Evolutionary conservation across 2,113 vertebrate species (phyloP).

Genomic region (Protobothrops flavoviridis): DNA sequence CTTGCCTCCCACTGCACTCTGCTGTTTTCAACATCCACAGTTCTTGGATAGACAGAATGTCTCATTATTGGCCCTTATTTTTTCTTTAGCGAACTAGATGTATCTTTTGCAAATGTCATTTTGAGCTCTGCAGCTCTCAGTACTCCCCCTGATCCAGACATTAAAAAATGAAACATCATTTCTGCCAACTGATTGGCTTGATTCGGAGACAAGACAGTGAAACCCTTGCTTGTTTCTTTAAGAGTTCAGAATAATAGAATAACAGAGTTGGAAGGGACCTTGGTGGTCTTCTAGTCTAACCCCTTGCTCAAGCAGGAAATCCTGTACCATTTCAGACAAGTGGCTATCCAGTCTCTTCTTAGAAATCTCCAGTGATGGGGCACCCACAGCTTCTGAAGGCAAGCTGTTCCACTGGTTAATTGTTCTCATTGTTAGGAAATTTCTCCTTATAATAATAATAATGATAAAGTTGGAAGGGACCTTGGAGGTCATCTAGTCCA

Average conservation of each 20-base stretch:
- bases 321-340: too few species aligned
- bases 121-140: constrained; percentile 39
- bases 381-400: too few species aligned
- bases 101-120: constrained; percentile 39
- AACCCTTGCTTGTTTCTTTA: neutral
- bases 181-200: neutral
- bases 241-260: neutral
- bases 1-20: neutral
- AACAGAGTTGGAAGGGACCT: too few species aligned
- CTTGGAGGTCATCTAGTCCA: too few species aligned
- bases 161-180: neutral
- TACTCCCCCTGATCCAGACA: neutral
- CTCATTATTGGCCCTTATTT: constrained; percentile 49
- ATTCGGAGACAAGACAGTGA: neutral
- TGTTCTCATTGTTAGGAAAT: too few species aligned
- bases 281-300: too few species aligned
- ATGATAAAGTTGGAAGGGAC: too few species aligned
- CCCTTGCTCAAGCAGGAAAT: too few species aligned
- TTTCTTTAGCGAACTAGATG: constrained; percentile 52
- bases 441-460: too few species aligned
- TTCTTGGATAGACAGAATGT: constrained; percentile 39
- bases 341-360: too few species aligned
- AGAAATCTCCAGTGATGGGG: too few species aligned
- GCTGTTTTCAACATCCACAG: constrained; percentile 17
- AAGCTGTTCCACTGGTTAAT: too few species aligned